phyloP scores from a whole-genome alignment of 2,113 vertebrate species.

The Rhodinocichla rosea region DNA sequence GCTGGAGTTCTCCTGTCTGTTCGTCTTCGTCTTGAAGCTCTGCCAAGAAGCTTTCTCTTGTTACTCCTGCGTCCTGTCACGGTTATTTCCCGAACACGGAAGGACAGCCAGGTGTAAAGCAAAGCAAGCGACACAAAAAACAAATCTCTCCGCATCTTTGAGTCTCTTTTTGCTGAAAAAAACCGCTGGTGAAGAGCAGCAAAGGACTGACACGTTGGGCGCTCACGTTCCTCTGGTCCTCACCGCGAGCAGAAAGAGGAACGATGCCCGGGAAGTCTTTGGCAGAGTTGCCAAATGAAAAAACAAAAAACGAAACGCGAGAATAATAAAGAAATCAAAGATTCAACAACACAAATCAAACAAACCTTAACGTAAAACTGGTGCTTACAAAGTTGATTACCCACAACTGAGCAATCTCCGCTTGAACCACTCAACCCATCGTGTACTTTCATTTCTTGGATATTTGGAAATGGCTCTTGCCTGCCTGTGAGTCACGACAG shows the following conservation, averaged over 20 bases:
- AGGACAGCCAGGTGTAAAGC: constrained; percentile 67
- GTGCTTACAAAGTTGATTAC: constrained; percentile 75
- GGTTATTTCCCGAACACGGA: constrained; percentile 56
- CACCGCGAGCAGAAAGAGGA: background rate
- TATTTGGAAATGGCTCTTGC: constrained; percentile 62
- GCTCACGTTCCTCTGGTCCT: constrained; percentile 22
- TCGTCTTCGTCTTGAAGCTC: constrained; percentile 78
- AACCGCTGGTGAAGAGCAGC: constrained; percentile 37
- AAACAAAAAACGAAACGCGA: background rate
- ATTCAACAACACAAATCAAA: constrained; percentile 35
- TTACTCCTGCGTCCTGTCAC: constrained; percentile 64
- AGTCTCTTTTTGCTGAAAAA: constrained; percentile 37
- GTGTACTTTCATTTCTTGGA: constrained; percentile 70
- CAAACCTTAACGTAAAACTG: constrained; percentile 70
- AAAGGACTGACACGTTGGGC: constrained; percentile 36
- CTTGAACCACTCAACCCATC: constrained; percentile 74
- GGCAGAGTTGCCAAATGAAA: constrained; percentile 44
- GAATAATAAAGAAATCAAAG: constrained; percentile 41
- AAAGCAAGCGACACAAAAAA: constrained; percentile 33
- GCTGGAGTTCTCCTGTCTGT: constrained; percentile 69
- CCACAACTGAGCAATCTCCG: constrained; percentile 69
- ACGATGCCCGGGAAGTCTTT: constrained; percentile 24
- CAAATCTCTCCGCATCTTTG: background rate
- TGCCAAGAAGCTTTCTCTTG: constrained; percentile 74
- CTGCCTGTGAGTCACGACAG: constrained; percentile 50